phyloP scores from a whole-genome alignment of 2,113 vertebrate genomes.

The Centropus bengalensis region DNA sequence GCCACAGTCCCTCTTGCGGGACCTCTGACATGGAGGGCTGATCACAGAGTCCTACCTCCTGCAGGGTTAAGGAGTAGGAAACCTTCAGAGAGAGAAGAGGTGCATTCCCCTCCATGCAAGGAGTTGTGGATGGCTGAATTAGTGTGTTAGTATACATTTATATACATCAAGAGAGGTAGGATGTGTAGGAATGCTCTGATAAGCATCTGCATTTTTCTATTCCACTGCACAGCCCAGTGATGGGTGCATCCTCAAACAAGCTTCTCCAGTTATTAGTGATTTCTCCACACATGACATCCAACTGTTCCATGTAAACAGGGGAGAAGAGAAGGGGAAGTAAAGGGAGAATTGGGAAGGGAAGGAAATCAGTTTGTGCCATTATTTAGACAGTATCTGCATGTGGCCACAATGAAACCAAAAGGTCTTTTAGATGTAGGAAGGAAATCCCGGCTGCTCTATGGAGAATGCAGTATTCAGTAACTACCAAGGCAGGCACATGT shows the following conservation, averaged over 20 bases:
- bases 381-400: neutral
- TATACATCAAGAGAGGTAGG: neutral
- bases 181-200: neutral
- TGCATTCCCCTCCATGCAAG: neutral
- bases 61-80: neutral
- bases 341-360: neutral
- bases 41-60: neutral
- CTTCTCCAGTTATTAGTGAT: neutral
- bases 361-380: neutral
- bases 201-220: neutral
- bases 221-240: neutral
- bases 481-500: slow-evolving; percentile 48
- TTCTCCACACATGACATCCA: neutral
- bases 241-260: neutral
- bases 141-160: neutral
- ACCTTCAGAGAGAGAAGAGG: neutral
- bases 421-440: slow-evolving; percentile 12
- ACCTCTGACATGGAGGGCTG: neutral
- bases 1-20: fast-evolving
- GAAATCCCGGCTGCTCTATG: slow-evolving; percentile 19
- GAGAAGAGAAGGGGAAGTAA: neutral
- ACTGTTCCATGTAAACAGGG: neutral
- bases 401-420: slow-evolving; percentile 21
- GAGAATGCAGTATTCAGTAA: slow-evolving; percentile 52
- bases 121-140: neutral